These are phyloP conservation scores for Apis florea DNA, from an alignment of 1,140 invertebrate genomes.

Conservation along the genomic window DNA sequence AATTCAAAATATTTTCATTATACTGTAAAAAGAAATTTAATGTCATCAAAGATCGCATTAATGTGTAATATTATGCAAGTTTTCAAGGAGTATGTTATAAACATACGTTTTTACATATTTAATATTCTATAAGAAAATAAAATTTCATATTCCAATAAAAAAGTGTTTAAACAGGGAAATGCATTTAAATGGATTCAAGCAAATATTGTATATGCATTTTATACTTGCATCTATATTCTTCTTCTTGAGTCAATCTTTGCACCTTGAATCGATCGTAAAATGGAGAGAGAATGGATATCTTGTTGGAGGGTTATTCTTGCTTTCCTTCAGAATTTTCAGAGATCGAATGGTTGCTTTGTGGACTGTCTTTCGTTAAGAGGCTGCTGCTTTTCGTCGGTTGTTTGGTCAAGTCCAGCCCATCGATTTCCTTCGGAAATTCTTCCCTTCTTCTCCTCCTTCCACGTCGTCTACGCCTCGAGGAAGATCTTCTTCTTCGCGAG, in stretches of 20 bases:
- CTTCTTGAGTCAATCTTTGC: slow-evolving; percentile 19
- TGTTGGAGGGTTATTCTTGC: neutral
- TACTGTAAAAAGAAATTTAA: neutral
- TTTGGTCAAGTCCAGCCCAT: neutral
- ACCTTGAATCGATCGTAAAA: neutral
- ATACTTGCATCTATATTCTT: neutral
- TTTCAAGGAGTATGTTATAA: neutral
- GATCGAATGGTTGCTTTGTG: slow-evolving; percentile 6
- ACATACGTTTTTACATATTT: neutral
- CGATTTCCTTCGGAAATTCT: neutral
- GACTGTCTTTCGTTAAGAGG: slow-evolving; percentile 16
- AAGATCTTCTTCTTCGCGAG: neutral
- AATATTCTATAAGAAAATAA: neutral
- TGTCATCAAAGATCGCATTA: neutral
- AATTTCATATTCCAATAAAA: neutral
- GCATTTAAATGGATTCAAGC: slow-evolving; percentile 14
- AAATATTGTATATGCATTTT: neutral
- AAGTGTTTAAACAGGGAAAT: slow-evolving; percentile 28
- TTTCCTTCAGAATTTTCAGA: neutral
- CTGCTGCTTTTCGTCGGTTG: slow-evolving; percentile 6
- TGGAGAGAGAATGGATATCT: neutral
- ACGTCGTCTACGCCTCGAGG: slow-evolving; percentile 11
- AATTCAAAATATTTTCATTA: neutral
- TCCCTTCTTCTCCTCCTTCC: slow-evolving; percentile 1
- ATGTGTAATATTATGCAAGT: neutral